phyloP scores from a whole-genome alignment of 2,113 vertebrate species.

The Dissostichus mawsoni region DNA sequence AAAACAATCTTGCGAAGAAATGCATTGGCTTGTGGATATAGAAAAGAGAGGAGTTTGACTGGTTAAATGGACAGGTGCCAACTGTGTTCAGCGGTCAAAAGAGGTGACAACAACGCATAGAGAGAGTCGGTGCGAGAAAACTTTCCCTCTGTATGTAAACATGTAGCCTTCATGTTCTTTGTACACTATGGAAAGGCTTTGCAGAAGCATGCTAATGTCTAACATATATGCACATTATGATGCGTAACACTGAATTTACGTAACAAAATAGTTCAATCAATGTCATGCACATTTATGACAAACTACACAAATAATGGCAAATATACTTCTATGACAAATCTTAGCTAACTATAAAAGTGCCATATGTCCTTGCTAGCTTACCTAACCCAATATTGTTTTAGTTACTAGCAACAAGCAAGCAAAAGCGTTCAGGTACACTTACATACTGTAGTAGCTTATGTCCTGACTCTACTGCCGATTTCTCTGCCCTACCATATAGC shows the following conservation, averaged over 20 bases:
- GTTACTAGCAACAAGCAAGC: background rate
- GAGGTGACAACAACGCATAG: background rate
- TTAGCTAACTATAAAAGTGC: background rate
- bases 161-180: background rate
- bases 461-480: too few relatives aligned
- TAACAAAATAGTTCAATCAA: background rate
- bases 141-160: background rate
- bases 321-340: background rate
- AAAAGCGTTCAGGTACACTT: background rate
- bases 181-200: too few relatives aligned
- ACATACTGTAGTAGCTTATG: background rate
- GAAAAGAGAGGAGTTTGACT: background rate
- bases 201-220: background rate
- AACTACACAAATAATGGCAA: background rate
- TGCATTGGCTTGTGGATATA: background rate
- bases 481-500: background rate
- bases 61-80: background rate
- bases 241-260: background rate
- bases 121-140: background rate
- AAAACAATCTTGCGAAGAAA: background rate
- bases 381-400: background rate
- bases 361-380: conserved; percentile 27
- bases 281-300: background rate
- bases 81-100: background rate
- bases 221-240: background rate